Evolutionary conservation across 2,113 vertebrate genomes (phyloP).

Genomic region (Caranx ignobilis): DNA sequence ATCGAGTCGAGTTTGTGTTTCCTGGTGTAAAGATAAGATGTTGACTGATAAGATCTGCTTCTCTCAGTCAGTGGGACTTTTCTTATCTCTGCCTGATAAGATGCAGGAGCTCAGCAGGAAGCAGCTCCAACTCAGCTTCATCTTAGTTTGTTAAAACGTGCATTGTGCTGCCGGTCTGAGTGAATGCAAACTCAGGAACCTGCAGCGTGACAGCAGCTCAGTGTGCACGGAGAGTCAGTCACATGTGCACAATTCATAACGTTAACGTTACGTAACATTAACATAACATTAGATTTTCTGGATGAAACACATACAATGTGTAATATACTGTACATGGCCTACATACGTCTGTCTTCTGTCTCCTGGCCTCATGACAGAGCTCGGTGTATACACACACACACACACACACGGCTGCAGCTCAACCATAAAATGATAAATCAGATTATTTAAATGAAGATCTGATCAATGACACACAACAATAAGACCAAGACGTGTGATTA

Average conservation of each 20-base stretch:
- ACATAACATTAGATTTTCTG: neutral
- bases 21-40: slow-evolving; percentile 27
- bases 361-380: too few species aligned
- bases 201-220: neutral
- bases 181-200: neutral
- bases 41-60: neutral
- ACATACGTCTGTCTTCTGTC: too few species aligned
- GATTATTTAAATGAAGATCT: neutral
- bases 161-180: neutral
- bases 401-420: neutral
- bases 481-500: neutral
- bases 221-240: neutral
- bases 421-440: neutral
- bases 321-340: too few species aligned
- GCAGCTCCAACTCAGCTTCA: too few species aligned
- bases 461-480: neutral
- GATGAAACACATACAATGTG: neutral
- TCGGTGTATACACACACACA: too few species aligned
- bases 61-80: neutral
- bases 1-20: neutral
- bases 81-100: slow-evolving; percentile 33
- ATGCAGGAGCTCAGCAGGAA: neutral
- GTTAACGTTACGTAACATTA: slow-evolving; percentile 17
- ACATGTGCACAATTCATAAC: neutral
- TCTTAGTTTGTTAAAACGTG: neutral